Evolutionary conservation across 2,888 invertebrate species (phyloP), one percentile per base, ranked within the genome.

Genomic region (Diloba caeruleocephala): DNA sequence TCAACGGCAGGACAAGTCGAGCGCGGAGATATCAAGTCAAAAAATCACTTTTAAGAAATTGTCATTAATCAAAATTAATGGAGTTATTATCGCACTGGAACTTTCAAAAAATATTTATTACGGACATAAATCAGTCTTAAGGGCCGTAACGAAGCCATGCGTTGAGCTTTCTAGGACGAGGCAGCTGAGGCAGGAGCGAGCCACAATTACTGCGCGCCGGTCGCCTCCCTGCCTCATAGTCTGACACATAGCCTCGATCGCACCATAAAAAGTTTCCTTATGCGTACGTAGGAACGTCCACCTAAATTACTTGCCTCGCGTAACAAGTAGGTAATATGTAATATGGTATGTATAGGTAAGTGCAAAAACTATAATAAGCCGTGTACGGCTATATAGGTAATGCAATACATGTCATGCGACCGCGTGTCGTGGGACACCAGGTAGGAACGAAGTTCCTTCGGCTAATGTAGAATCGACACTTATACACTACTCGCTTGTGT

Each of bases 1-100:
- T 82, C 79, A 77, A 76, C 74, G 79, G 83, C 71, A 64, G 82
- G 81, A 82, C 85, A 78, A 81, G 84, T 82, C 81, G 80, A 72
- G 73, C 74, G 68, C 74, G 56, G 61, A 57, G 55, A 65, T 55
- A 61, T 43, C 60, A 49, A 56, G 48, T 57, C 84, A 82, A 89
- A 74, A 90, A 92, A 82, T 91, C 89, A 91, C 90, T 92, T 91
- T 90, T 89, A 82, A 88, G 89, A 92, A 92, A 92, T 86, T 88
- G 87, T 87, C 92, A 92, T 93, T 88, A 90, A 93, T 93, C 93
- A 93, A 93, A 90, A 91, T 93, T 92, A 92, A 93, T 93, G 92
- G 91, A 92, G 91, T 92, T 92, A 92, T 92, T 93, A 92, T 92
- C 91, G 90, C 90, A 90, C 88, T 89, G 82, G 73, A 88, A 92